These are phyloP conservation scores for Drosophila persimilis DNA, from an alignment of 1,140 invertebrate genomes.

Conservation along the genomic window DNA sequence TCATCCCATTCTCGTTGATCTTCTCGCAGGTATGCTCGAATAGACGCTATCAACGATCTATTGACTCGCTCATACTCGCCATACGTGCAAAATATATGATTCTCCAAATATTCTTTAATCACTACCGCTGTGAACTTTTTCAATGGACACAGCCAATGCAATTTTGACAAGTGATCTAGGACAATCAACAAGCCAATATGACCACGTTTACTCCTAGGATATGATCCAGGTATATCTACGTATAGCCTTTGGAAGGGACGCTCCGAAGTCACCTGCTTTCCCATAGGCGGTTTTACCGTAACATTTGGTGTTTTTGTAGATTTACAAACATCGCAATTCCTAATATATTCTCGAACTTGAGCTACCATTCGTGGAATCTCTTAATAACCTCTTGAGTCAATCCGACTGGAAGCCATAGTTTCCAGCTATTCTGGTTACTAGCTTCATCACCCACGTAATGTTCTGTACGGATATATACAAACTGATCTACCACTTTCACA, in stretches of 20 bases:
- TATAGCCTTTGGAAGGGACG: conserved; percentile 1
- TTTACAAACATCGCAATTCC: conserved; percentile 6
- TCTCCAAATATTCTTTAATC: background rate
- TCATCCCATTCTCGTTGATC: background rate
- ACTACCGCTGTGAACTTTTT: background rate
- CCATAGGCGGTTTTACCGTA: conserved; percentile 1
- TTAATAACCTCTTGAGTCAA: background rate
- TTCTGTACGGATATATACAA: background rate
- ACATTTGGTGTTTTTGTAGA: background rate
- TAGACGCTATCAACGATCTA: background rate
- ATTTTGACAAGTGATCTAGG: background rate
- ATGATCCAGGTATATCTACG: background rate
- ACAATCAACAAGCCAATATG: conserved; percentile 1
- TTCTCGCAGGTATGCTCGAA: too few species aligned
- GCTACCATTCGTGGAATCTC: background rate
- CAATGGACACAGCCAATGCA: conserved; percentile 1
- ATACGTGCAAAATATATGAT: background rate
- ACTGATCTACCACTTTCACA: too few species aligned
- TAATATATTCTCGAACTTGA: too few species aligned
- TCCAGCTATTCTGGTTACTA: background rate
- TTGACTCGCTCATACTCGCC: background rate
- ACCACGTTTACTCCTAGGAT: conserved; percentile 5
- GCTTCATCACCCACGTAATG: background rate
- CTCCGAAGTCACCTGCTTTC: background rate
- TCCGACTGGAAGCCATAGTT: conserved; percentile 1